These are phyloP conservation scores for Platyscapa corneri DNA, from an alignment of 1,140 invertebrate genomes.

Conservation along the genomic window DNA sequence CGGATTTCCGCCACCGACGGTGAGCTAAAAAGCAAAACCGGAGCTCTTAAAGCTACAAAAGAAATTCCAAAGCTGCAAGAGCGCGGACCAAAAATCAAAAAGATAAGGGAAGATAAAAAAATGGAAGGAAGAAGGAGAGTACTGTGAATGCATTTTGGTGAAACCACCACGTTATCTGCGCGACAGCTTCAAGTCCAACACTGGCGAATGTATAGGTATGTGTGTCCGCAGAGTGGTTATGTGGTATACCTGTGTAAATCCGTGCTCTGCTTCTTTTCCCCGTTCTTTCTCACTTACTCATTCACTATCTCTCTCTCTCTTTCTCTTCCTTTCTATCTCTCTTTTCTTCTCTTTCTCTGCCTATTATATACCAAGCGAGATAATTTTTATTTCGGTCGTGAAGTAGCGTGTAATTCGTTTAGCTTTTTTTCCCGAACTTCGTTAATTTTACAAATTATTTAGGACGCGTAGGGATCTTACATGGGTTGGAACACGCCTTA, in stretches of 20 bases:
- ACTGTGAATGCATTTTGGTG: constrained; percentile 30
- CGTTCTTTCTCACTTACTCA: not conserved
- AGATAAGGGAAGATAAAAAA: constrained; percentile 25
- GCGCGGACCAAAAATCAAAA: constrained; percentile 18
- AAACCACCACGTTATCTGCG: constrained; percentile 45
- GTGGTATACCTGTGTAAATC: not conserved
- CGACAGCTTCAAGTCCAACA: not conserved
- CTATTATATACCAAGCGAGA: constrained; percentile 20
- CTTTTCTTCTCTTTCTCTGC: not conserved
- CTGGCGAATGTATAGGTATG: not conserved
- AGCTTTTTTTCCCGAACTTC: constrained; percentile 9
- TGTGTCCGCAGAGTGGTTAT: not conserved
- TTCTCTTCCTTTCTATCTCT: not conserved
- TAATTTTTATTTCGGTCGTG: constrained; percentile 39
- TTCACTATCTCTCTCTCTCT: not conserved
- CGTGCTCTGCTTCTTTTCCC: not conserved
- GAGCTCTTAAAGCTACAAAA: constrained; percentile 46
- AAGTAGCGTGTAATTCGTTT: constrained; percentile 25
- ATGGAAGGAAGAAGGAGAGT: not conserved
- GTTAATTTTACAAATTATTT: constrained; percentile 41
- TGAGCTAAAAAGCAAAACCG: constrained; percentile 25
- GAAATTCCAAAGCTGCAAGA: constrained; percentile 22
- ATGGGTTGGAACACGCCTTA: not conserved
- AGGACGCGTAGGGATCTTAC: not conserved
- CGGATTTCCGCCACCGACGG: constrained; percentile 35